Percentiles rank a stretch among this genome's conserved stretches.
phyloP scores from a whole-genome alignment of 2,888 invertebrate genomes.

The Scelioninae gen. 1 region DNA sequence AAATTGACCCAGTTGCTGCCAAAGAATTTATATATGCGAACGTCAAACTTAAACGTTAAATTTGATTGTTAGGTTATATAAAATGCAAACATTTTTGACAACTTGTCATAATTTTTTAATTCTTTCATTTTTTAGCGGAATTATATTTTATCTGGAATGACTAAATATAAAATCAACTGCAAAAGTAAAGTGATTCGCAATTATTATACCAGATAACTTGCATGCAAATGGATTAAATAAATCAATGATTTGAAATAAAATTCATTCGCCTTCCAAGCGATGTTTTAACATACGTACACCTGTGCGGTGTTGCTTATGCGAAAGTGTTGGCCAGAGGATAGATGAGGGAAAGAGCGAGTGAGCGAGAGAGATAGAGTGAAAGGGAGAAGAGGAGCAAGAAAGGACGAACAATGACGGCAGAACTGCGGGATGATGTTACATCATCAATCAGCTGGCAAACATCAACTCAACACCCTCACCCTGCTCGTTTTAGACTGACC shows the following conservation, averaged over 20 bases:
- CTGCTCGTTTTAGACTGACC: constrained; percentile 72
- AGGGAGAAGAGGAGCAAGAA: constrained; percentile 69
- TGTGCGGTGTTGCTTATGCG: constrained; percentile 41
- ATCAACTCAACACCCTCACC: constrained; percentile 83
- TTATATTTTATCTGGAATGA: constrained; percentile 22
- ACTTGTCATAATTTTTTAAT: constrained; percentile 18
- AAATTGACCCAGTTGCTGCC: constrained; percentile 17
- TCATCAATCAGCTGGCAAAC: constrained; percentile 84
- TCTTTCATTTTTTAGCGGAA: constrained; percentile 25
- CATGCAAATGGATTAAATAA: constrained; percentile 12
- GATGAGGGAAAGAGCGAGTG: constrained; percentile 70
- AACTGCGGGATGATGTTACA: constrained; percentile 81
- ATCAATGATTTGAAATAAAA: constrained; percentile 21
- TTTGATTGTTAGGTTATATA: constrained; percentile 40
- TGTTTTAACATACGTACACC: no score
- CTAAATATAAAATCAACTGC: constrained; percentile 17
- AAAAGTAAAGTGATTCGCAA: constrained; percentile 22
- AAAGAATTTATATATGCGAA: constrained; percentile 24
- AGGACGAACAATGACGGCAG: constrained; percentile 65
- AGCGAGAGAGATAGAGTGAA: no score
- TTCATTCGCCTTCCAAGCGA: no score
- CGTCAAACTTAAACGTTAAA: constrained; percentile 37
- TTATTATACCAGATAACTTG: constrained; percentile 39
- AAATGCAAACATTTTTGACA: constrained; percentile 44
- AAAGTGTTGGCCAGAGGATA: constrained; percentile 47